Evolutionary conservation across 2,113 vertebrate genomes (phyloP), one percentile per base, ranked within the genome.

Genomic region (Cinclus cinclus): DNA sequence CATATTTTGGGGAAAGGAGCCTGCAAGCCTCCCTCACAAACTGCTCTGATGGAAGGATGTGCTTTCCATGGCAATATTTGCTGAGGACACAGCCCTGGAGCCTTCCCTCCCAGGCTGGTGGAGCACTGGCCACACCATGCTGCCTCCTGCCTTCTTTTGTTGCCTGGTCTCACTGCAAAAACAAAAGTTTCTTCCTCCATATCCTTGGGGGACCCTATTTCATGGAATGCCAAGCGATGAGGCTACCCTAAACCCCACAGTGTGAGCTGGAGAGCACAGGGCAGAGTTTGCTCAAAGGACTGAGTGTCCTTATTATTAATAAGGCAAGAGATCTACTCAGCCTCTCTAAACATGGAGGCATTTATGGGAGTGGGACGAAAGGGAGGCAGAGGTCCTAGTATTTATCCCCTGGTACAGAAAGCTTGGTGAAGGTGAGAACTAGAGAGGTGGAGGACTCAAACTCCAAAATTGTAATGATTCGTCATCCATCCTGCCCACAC

Each of bases 51-150:
- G 44, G 69, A 79, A 86, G 28, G 24, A 10, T 19, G 7, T 55
- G 44, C 9, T 69, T 84, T 84, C 87, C 59, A 5, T 21, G 6
- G 22, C 49, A 21, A 2, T 3, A 10, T 24, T 30, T 46, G 55
- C 20, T 30, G 37, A 84, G 37, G 6, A 17, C 4, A 24, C 13
- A 33, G 14, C 27, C 33, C 33, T 24, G 4, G 27, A 84, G 13
- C 35, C 35, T 68, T 89, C 47, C 14, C 39, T 71, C 11, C 37
- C 41, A 7, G 27, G 25, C 44, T 64, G 16, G 9, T 18, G 20
- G 11, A 67, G 13, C 67, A 12, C 42, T 55, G 58, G 10, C 25
- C 1, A 0, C n/a, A 39, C 31, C 42, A 7, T 3, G 0, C 31
- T 90, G 46, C 39, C 24, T 90, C 12, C 22, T 88, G n/a, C 31